Evolutionary conservation across 2,113 vertebrate genomes (phyloP), one percentile per base, ranked within the genome.

Genomic region (Phasianus colchicus): DNA sequence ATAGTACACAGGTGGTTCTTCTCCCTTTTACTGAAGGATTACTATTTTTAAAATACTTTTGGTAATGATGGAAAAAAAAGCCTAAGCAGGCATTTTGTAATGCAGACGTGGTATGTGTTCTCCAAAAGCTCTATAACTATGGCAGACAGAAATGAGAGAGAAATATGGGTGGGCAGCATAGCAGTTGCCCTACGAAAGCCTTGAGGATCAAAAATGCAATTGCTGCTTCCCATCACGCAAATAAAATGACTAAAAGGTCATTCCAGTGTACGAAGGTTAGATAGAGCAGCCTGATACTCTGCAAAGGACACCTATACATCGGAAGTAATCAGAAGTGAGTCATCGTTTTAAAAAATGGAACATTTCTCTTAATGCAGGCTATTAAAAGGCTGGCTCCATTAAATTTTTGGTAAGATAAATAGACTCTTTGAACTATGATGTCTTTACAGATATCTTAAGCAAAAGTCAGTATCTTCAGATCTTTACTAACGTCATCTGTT

Each of bases 191-290:
- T 85, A 63, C 66, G 72, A 66, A 42, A 92, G 71, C 90, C 81
- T 90, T 65, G 54, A 36, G 89, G 54, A 72, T 79, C 61, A 61
- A 50, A 92, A 69, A 34, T 69, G 80, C 47, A 78, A 79, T 25
- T 81, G 66, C 66, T 0, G 0, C 75, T 95, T 92, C 77, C 54
- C 0, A 0, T 90, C 70, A 60, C 25, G 42, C 16, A 57, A 48
- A 36, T 58, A 70, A 67, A 86, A 71, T 55, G 25, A 55, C 83
- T 92, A 3, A 88, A 90, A 95, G 88, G 83, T 88, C 74, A 48
- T 54, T 83, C 34, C 36, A 24, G 80, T 58, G 13, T 54, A 45
- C 67, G 40, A 61, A 81, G 77, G 83, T 72, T 78, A 19, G 92
- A 32, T 43, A 6, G 4, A 93, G 63, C 73, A 72, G 54, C 50